Percentiles rank a stretch among this genome's conserved stretches.
These are phyloP conservation scores for Chrysoperla carnea DNA, from an alignment of 1,140 invertebrate genomes.

Conservation along the genomic window DNA sequence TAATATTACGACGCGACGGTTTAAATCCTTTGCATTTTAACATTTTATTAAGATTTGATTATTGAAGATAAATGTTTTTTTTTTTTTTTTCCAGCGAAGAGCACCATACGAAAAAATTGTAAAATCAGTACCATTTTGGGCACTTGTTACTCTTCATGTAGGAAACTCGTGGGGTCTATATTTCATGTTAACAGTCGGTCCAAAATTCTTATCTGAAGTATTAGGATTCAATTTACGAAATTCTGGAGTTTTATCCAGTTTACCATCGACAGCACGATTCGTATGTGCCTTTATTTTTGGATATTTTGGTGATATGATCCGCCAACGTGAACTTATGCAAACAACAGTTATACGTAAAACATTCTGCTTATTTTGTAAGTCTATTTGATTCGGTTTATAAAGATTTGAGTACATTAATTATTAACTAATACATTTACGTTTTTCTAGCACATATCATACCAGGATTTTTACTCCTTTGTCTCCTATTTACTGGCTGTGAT, in stretches of 20 bases:
- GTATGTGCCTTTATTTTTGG: conserved; percentile 45
- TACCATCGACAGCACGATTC: conserved; percentile 47
- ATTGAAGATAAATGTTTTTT: neutral
- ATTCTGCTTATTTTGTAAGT: conserved; percentile 50
- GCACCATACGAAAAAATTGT: conserved; percentile 37
- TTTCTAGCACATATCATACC: conserved; percentile 48
- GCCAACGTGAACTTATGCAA: conserved; percentile 32
- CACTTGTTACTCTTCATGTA: conserved; percentile 45
- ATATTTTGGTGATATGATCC: conserved; percentile 39
- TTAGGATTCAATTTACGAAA: conserved; percentile 66
- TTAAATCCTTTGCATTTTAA: too few species aligned
- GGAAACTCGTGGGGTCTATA: conserved; percentile 65
- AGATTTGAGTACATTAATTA: neutral
- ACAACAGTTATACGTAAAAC: conserved; percentile 47
- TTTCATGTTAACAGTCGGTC: conserved; percentile 70
- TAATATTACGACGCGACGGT: too few species aligned
- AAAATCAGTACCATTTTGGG: conserved; percentile 47
- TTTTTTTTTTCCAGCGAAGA: conserved; percentile 23
- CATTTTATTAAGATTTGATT: too few species aligned
- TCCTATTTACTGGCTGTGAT: conserved; percentile 49
- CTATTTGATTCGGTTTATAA: neutral
- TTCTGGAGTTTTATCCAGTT: conserved; percentile 47
- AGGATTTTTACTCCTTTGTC: conserved; percentile 39
- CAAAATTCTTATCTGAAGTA: conserved; percentile 72
- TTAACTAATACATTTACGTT: neutral